These are phyloP conservation scores for Brachionichthys hirsutus DNA, from an alignment of 2,113 vertebrate species.

Conservation along the genomic window DNA sequence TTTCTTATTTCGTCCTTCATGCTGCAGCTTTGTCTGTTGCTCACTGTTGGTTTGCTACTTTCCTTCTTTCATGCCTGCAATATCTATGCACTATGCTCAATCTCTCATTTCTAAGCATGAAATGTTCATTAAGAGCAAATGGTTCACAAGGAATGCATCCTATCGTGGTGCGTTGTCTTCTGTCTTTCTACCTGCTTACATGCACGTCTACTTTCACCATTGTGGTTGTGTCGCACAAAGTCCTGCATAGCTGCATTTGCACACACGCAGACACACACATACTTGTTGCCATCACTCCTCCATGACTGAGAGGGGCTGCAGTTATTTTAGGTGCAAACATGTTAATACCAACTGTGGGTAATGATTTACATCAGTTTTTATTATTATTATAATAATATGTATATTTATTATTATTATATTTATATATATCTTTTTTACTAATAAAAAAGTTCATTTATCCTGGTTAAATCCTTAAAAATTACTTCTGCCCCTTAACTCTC, in stretches of 20 bases:
- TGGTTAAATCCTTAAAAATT: no score
- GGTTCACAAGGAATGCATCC: not conserved
- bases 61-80: constrained; percentile 6
- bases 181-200: constrained; percentile 2
- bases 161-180: not conserved
- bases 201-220: not conserved
- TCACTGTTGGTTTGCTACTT: constrained; percentile 13
- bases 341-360: no score
- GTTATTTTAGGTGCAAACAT: not conserved
- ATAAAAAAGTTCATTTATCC: no score
- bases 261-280: constrained; percentile 9
- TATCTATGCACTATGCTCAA: constrained; percentile 26
- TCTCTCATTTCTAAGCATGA: not conserved
- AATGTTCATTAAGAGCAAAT: not conserved
- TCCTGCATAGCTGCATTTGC: constrained; percentile 11
- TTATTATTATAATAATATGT: no score
- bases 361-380: no score
- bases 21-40: not conserved
- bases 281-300: constrained; percentile 26
- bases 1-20: constrained; percentile 33
- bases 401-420: no score
- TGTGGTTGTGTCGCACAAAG: constrained; percentile 2
- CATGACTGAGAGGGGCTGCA: constrained; percentile 5
- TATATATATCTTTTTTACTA: no score
- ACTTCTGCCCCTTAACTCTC: no score